Evolutionary conservation across 2,888 invertebrate genomes (phyloP).

Genomic region (Sesia apiformis): DNA sequence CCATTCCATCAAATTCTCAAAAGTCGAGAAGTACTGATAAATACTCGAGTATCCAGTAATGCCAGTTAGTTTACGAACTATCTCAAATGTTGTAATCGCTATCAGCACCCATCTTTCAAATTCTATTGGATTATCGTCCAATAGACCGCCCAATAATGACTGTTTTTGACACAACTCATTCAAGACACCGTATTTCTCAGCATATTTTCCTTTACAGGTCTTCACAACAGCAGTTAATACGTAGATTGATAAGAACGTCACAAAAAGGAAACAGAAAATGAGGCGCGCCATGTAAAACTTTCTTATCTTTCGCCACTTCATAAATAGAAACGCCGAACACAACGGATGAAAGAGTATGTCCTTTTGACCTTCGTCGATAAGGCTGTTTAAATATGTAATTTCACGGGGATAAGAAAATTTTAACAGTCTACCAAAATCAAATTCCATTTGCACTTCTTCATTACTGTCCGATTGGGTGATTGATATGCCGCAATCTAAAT

Average conservation of each 20-base stretch:
- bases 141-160: constrained; percentile 81
- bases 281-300: constrained; percentile 89
- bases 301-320: constrained; percentile 92
- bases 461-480: constrained; percentile 83
- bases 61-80: constrained; percentile 84
- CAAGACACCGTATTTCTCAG: constrained; percentile 68
- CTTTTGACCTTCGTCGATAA: constrained; percentile 91
- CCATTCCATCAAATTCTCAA: constrained; percentile 91
- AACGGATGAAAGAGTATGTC: constrained; percentile 89
- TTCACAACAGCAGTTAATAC: constrained; percentile 85
- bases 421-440: constrained; percentile 86
- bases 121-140: constrained; percentile 84
- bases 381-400: constrained; percentile 89
- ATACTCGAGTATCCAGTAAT: constrained; percentile 86
- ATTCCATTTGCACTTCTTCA: constrained; percentile 85
- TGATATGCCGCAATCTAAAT: constrained; percentile 85
- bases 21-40: constrained; percentile 85
- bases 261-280: constrained; percentile 86
- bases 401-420: constrained; percentile 90
- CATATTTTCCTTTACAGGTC: constrained; percentile 74
- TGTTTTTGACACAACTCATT: constrained; percentile 84
- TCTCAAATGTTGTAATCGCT: constrained; percentile 84
- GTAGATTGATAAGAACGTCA: constrained; percentile 84
- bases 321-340: constrained; percentile 89
- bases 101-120: constrained; percentile 87